phyloP scores from a whole-genome alignment of 2,888 invertebrate genomes.

The Sinhomidia bicolor region DNA sequence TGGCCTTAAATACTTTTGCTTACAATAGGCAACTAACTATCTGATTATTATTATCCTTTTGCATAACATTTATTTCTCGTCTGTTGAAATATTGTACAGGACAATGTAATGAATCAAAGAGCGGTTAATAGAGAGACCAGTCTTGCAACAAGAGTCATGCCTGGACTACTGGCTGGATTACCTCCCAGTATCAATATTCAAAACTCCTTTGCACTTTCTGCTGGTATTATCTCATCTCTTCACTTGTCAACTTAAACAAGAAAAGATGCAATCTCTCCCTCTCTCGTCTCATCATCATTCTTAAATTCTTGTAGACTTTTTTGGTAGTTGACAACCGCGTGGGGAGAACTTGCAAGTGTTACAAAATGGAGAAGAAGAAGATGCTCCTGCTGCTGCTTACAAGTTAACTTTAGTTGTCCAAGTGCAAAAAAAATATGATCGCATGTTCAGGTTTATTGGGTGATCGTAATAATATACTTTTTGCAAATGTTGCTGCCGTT shows the following conservation, averaged over 20 bases:
- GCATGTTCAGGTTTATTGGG: constrained; percentile 22
- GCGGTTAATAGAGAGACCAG: too few relatives aligned
- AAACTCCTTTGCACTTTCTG: neutral
- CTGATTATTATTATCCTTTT: neutral
- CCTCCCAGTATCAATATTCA: neutral
- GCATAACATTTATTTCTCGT: constrained; percentile 1
- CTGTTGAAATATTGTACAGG: constrained; percentile 48
- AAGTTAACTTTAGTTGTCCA: constrained; percentile 43
- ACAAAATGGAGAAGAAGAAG: constrained; percentile 24
- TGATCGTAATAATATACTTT: neutral
- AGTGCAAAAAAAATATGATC: neutral
- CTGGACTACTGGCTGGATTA: neutral
- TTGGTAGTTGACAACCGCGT: constrained; percentile 70
- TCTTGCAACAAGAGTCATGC: too few relatives aligned
- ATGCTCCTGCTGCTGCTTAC: constrained; percentile 61
- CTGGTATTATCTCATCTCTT: constrained; percentile 48
- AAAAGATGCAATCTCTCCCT: constrained; percentile 48
- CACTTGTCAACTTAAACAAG: constrained; percentile 2
- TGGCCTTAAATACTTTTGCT: neutral
- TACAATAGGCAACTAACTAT: too few relatives aligned
- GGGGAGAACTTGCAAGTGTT: constrained; percentile 46
- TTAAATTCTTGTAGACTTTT: constrained; percentile 50
- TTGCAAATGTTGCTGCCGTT: neutral
- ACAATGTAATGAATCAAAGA: constrained; percentile 37
- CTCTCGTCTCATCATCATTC: constrained; percentile 28